Conservation (phyloP, 2,797 vertebrate species). For the Sebastiscus albofasciatus region DNA sequence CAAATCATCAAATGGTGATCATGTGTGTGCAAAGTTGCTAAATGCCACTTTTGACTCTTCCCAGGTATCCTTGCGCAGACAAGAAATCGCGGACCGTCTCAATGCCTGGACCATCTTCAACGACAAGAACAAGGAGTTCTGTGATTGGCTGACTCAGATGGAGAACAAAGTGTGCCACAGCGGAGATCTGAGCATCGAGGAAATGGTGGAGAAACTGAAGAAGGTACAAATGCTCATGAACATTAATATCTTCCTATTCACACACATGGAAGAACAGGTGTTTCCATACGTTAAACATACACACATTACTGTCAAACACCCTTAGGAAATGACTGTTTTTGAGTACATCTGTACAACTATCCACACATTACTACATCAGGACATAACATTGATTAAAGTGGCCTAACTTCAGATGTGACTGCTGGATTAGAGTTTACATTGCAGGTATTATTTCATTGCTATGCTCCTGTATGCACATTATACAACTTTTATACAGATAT, state of each 20-base stretch:
- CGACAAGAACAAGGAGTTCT: slow-evolving; percentile 93
- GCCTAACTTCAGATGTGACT: background rate
- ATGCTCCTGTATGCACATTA: background rate
- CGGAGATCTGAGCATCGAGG: slow-evolving; percentile 89
- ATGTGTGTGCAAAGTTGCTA: background rate
- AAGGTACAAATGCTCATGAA: slow-evolving; percentile 78
- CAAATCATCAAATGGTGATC: background rate
- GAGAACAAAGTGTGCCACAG: slow-evolving; percentile 91
- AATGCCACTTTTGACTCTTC: background rate
- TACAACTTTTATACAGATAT: background rate
- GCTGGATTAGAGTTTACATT: background rate
- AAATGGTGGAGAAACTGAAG: slow-evolving; percentile 95
- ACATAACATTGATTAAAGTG: background rate
- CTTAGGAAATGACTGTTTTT: background rate
- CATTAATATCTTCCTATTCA: background rate
- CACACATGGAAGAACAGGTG: background rate
- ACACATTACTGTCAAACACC: background rate
- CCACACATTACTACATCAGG: background rate
- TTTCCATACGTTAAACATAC: background rate
- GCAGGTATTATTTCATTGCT: background rate
- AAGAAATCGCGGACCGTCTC: slow-evolving; percentile 92
- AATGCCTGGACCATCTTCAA: slow-evolving; percentile 93
- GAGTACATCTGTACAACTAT: background rate
- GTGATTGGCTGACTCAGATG: slow-evolving; percentile 94
- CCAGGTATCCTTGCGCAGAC: slow-evolving; percentile 89